Evolutionary conservation across 1,140 invertebrate species (phyloP), one percentile per base, ranked within the genome.

Genomic region (Musca domestica): DNA sequence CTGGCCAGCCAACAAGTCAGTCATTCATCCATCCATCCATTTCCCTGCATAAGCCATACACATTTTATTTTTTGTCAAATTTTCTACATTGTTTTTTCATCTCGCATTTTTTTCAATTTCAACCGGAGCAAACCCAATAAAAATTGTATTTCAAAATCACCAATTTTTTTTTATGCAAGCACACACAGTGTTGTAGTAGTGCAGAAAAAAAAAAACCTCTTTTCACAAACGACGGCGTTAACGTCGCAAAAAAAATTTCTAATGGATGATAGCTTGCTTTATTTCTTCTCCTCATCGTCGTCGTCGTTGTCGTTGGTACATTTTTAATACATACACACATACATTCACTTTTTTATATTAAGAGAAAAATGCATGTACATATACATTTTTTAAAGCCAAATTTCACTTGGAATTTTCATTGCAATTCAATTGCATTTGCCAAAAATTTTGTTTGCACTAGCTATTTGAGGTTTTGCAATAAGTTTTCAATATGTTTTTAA

Each of bases 221-320:
- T 41, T 41, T 41, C 34, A 12, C 12, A 5, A 41, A 12, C 56
- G 27, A 34, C 56, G 56, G 34, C 56, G 56, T n/a, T 61, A 61
- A 61, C 56, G 56, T 61, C 56, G 56, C 56, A 61, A 61, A 61
- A 61, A n/a, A 61, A 61, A 61, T 61, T 61, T 61, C 56, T 61
- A 61, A 61, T 61, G 56, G 56, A 61, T 61, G 6, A n/a, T n/a
- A n/a, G n/a, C n/a, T n/a, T n/a, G 56, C 27, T 41, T 41, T 41
- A 41, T 41, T 41, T 41, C 10, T 41, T 30, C 27, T 30, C 27
- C 27, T 30, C 27, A 2, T 41, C n/a, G n/a, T n/a, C n/a, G n/a
- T n/a, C n/a, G n/a, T n/a, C n/a, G n/a, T n/a, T n/a, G 52, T 15
- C 56, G 30, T 27, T 17, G 56, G 27, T 61, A 61, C 27, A 61